These are phyloP conservation scores for Astreopora myriophthalma DNA, from an alignment of 64 coral and sea anemone genomes.

Conservation along the genomic window DNA sequence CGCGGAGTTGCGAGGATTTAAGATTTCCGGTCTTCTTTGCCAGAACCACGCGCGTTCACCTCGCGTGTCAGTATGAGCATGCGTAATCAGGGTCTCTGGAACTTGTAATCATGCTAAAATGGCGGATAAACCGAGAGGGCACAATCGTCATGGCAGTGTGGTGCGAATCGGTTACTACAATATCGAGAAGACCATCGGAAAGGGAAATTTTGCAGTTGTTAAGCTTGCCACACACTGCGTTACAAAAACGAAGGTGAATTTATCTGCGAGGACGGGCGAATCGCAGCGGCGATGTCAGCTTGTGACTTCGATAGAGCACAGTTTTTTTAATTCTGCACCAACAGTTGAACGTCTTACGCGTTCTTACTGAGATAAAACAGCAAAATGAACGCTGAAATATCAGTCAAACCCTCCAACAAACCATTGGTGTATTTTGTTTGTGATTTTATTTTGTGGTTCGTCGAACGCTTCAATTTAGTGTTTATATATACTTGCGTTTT, in stretches of 20 bases:
- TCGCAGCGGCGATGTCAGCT: conserved; percentile 8
- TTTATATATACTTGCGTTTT: conserved; percentile 41
- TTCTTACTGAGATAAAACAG: background rate
- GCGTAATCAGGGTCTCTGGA: conserved; percentile 6
- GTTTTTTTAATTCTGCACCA: background rate
- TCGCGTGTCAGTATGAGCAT: background rate
- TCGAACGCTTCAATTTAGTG: conserved; percentile 40
- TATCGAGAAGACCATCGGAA: conserved; percentile 99
- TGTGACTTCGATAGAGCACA: conserved; percentile 37
- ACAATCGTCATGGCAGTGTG: conserved; percentile 97
- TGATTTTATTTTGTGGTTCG: background rate
- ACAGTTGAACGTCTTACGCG: conserved; percentile 29
- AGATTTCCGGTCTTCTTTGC: conserved; percentile 9
- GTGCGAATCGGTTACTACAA: conserved; percentile 96
- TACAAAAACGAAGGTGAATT: conserved; percentile 91
- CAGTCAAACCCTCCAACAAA: background rate
- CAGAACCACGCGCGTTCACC: background rate
- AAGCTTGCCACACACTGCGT: conserved; percentile 96
- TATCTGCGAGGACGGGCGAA: background rate
- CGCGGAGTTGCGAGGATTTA: background rate
- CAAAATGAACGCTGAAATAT: background rate
- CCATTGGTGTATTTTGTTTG: background rate
- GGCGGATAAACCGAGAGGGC: conserved; percentile 97
- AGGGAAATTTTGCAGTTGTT: conserved; percentile 99
- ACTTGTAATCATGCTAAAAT: conserved; percentile 99